A percentile compares a stretch with the other conserved stretches of the same genome.
These are phyloP conservation scores for Rhadina sibilatrix DNA, from an alignment of 2,113 vertebrate species.

Conservation along the genomic window DNA sequence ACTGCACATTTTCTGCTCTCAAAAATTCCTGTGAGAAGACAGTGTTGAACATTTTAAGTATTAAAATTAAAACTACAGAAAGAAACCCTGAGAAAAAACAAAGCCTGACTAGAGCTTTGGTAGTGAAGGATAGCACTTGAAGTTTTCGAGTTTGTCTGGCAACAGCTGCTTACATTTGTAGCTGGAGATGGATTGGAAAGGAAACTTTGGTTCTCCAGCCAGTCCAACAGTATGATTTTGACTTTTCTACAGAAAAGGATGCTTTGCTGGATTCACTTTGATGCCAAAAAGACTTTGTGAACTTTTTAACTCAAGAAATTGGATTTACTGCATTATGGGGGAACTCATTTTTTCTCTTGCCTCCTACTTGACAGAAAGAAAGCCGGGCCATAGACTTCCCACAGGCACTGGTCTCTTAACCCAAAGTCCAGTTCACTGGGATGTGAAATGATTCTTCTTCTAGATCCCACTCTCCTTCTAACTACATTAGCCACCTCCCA, in stretches of 20 bases:
- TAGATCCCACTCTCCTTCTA: background rate
- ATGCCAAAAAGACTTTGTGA: background rate
- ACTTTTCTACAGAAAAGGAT: background rate
- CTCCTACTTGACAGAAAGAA: background rate
- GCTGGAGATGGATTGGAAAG: background rate
- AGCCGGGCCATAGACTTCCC: background rate
- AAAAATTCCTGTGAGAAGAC: background rate
- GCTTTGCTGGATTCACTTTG: background rate
- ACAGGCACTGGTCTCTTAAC: background rate
- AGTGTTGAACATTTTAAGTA: background rate
- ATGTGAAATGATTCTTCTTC: background rate
- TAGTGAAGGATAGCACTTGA: background rate
- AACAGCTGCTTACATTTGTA: background rate
- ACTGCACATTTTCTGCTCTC: background rate
- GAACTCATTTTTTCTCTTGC: background rate
- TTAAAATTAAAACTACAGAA: background rate
- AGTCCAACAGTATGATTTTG: background rate
- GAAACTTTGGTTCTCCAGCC: background rate
- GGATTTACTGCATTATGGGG: background rate
- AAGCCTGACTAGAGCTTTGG: background rate
- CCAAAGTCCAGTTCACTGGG: background rate
- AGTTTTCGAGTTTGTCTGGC: background rate
- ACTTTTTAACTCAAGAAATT: background rate
- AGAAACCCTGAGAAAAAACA: background rate
- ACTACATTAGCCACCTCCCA: background rate